Evolutionary conservation across 2,113 vertebrate species (phyloP).

Genomic region (Rhombomys opimus): DNA sequence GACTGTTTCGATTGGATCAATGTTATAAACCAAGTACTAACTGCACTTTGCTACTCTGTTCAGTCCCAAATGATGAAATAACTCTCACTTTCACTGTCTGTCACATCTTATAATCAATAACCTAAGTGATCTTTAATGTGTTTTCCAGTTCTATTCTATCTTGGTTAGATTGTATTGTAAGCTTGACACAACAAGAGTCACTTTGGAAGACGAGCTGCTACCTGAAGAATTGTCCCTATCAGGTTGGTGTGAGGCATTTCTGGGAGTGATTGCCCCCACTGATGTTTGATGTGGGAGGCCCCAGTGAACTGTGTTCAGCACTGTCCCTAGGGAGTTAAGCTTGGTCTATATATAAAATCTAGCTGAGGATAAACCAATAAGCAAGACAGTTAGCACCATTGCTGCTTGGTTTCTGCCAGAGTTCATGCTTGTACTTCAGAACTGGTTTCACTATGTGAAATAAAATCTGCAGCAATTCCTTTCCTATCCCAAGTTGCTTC

Average conservation of each 20-base stretch:
- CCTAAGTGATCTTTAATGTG: not conserved
- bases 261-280: not conserved
- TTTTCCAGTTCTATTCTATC: not conserved
- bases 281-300: not conserved
- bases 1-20: not conserved
- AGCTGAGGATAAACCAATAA: not conserved
- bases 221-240: not conserved
- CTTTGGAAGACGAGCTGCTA: too few relatives aligned
- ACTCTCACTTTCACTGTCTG: not conserved
- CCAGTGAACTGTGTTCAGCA: not conserved
- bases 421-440: not conserved
- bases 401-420: not conserved
- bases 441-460: not conserved
- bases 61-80: not conserved
- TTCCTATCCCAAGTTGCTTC: not conserved
- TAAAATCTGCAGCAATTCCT: not conserved
- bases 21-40: not conserved
- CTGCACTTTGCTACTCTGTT: not conserved
- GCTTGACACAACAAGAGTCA: not conserved
- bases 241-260: not conserved
- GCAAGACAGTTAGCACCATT: not conserved
- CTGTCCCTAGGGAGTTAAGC: not conserved
- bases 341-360: not conserved
- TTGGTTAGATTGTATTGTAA: not conserved
- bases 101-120: not conserved